Percentiles rank a stretch among this genome's conserved stretches.
Evolutionary conservation across 2,113 vertebrate genomes (phyloP).

Genomic region (Tetrax tetrax): DNA sequence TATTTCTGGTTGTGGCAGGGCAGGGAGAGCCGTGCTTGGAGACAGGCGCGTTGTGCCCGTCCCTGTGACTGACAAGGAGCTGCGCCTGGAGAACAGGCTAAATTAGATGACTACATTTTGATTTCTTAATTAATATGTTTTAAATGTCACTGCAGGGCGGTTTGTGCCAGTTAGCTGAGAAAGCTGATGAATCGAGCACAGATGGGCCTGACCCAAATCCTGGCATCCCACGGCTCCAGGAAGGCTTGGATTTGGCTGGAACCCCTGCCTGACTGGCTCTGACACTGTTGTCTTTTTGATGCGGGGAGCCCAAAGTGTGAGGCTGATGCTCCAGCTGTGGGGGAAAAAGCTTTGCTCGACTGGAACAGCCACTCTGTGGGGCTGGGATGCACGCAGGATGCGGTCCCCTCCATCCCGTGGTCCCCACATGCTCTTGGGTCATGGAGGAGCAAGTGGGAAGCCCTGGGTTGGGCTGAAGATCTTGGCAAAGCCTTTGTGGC

Average conservation of each 20-base stretch:
- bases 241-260: not conserved
- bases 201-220: not conserved
- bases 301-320: not conserved
- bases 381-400: rapidly evolving
- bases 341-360: not conserved
- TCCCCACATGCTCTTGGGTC: not conserved
- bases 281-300: not conserved
- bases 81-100: not conserved
- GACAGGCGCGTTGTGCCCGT: not conserved
- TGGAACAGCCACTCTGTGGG: not conserved
- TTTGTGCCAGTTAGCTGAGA: not conserved
- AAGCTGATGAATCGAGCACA: not conserved
- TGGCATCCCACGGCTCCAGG: not conserved
- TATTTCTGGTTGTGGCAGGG: not conserved
- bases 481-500: not conserved
- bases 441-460: rapidly evolving
- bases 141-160: not conserved
- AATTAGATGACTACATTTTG: not conserved
- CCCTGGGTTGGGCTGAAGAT: not conserved
- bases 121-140: slow-evolving; percentile 1
- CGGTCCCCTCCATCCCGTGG: rapidly evolving
- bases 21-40: not conserved
- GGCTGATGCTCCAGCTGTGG: not conserved
- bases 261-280: not conserved
- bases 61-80: not conserved